Evolutionary conservation across 2,888 invertebrate species (phyloP).

Genomic region (Torymus texanus): DNA sequence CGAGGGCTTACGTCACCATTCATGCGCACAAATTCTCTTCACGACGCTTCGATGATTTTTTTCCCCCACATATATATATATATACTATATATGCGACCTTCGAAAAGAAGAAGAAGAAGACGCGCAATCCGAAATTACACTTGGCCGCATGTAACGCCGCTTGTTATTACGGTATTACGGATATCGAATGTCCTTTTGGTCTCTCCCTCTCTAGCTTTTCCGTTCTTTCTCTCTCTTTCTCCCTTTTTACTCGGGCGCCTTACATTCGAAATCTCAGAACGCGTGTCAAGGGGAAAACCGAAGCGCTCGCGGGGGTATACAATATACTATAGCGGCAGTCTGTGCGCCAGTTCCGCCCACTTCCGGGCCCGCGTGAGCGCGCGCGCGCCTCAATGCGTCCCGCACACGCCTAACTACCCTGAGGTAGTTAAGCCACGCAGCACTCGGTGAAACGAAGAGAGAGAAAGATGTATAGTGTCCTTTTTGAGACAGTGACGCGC

Average conservation of each 20-base stretch:
- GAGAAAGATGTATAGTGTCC: conserved; percentile 61
- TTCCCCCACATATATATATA: conserved; percentile 51
- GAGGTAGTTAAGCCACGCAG: conserved; percentile 64
- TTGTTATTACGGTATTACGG: conserved; percentile 73
- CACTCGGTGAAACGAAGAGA: conserved; percentile 67
- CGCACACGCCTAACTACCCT: conserved; percentile 72
- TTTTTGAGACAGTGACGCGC: conserved; percentile 55
- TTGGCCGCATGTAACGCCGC: conserved; percentile 58
- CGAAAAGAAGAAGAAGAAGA: conserved; percentile 44
- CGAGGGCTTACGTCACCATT: conserved; percentile 63
- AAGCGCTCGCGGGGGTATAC: conserved; percentile 64
- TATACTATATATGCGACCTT: neutral
- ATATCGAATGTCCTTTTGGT: conserved; percentile 75
- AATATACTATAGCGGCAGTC: conserved; percentile 65
- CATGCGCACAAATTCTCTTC: conserved; percentile 37
- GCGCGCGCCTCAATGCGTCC: conserved; percentile 70
- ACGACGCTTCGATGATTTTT: conserved; percentile 61
- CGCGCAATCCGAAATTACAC: conserved; percentile 58
- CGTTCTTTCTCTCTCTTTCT: conserved; percentile 18
- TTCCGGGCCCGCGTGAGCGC: conserved; percentile 65
- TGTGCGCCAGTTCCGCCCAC: conserved; percentile 73
- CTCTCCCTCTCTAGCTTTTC: conserved; percentile 54
- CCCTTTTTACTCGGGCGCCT: conserved; percentile 20
- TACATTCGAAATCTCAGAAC: conserved; percentile 28
- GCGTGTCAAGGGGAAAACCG: conserved; percentile 61